Evolutionary conservation across 2,113 vertebrate species (phyloP).

Genomic region (Dolichotis patagonum): DNA sequence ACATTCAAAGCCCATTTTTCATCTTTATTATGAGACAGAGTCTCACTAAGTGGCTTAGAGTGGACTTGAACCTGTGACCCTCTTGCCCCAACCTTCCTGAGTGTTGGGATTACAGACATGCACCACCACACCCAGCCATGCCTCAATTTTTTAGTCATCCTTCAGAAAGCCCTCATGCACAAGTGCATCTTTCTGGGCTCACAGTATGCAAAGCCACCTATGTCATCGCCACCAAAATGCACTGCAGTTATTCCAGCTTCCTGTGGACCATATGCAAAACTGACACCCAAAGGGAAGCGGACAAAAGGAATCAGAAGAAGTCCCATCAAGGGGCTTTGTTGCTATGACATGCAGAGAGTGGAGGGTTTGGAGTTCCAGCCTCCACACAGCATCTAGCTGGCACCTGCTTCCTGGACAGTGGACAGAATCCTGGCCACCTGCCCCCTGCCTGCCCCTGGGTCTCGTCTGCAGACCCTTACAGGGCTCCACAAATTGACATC

Average conservation of each 20-base stretch:
- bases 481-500: conserved; percentile 27
- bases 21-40: neutral
- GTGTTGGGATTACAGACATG: neutral
- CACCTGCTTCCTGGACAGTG: fast-evolving
- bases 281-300: neutral
- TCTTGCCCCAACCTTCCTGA: neutral
- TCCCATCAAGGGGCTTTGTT: neutral
- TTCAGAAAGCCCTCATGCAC: neutral
- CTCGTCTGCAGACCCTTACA: neutral
- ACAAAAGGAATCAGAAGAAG: neutral
- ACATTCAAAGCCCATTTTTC: neutral
- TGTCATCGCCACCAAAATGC: neutral
- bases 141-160: neutral
- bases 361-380: neutral
- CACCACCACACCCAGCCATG: neutral
- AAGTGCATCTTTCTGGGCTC: neutral
- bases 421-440: neutral
- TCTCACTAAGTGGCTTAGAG: neutral
- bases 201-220: neutral
- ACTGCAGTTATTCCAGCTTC: neutral
- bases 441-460: neutral
- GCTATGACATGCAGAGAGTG: neutral
- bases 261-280: neutral
- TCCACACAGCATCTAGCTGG: neutral
- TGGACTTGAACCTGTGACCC: neutral